Conservation (phyloP, 2,888 invertebrate species). For the Sinhomidia bicolor region DNA sequence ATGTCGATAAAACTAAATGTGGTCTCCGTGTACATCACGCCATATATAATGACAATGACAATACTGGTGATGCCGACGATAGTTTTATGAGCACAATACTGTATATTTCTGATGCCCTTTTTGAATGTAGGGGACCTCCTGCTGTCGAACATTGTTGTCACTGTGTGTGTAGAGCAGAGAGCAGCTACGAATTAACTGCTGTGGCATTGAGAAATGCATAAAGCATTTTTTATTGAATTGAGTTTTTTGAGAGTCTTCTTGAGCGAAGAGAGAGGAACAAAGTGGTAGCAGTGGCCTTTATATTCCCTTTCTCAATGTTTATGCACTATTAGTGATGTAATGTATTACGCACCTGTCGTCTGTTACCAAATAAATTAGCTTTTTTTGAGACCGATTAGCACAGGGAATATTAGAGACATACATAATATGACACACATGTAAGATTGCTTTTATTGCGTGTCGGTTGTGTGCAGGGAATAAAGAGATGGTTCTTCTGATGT, state of each 20-base stretch:
- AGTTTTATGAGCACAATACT: conserved; percentile 3
- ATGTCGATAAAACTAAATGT: background rate
- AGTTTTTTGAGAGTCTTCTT: background rate
- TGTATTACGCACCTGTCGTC: conserved; percentile 67
- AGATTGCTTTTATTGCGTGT: conserved; percentile 5
- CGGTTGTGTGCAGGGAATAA: background rate
- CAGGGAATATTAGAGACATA: conserved; percentile 26
- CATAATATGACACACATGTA: conserved; percentile 1
- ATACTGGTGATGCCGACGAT: background rate
- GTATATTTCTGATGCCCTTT: conserved; percentile 8
- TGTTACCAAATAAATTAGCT: conserved; percentile 67
- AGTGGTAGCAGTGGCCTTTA: conserved; percentile 6
- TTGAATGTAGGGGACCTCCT: conserved; percentile 49
- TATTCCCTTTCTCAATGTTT: conserved; percentile 16
- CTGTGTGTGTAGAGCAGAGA: background rate
- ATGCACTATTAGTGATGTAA: conserved; percentile 28
- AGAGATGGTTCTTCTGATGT: background rate
- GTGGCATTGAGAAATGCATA: conserved; percentile 1
- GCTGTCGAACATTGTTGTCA: conserved; percentile 46
- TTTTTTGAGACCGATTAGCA: conserved; percentile 59
- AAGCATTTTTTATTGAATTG: conserved; percentile 35
- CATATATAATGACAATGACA: background rate
- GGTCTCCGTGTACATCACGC: background rate
- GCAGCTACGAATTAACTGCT: background rate
- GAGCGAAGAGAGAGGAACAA: background rate